Percentiles rank a stretch among this genome's conserved stretches.
phyloP scores from a whole-genome alignment of 2,113 vertebrate genomes.

The Phodopus roborovskii region DNA sequence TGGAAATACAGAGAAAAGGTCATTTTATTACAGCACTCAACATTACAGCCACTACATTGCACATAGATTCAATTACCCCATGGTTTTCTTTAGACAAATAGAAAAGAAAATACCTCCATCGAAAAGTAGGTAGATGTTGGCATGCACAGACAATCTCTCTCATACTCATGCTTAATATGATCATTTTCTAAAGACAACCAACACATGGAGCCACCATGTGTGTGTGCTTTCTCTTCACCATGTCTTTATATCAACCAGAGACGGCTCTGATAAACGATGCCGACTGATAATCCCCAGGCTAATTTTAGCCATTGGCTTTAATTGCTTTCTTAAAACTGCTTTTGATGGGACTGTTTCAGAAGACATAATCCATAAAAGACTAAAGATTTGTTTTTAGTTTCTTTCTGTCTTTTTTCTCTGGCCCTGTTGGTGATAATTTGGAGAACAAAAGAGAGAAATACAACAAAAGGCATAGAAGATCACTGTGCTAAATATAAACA shows the following conservation, averaged over 20 bases:
- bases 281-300: slow-evolving; percentile 54
- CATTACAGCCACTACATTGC: slow-evolving; percentile 67
- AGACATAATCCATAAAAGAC: slow-evolving; percentile 11
- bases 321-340: slow-evolving; percentile 62
- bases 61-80: slow-evolving; percentile 61
- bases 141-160: slow-evolving; percentile 48
- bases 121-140: slow-evolving; percentile 52
- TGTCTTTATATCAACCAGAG: slow-evolving; percentile 44
- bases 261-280: slow-evolving; percentile 32
- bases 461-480: not conserved
- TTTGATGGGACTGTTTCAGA: slow-evolving; percentile 47
- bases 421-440: not conserved
- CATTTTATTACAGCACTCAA: slow-evolving; percentile 73
- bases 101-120: slow-evolving; percentile 65
- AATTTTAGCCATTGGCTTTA: slow-evolving; percentile 46
- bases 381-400: slow-evolving; percentile 4
- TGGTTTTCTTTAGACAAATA: slow-evolving; percentile 72
- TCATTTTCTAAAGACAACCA: not conserved
- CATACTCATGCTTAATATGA: not conserved
- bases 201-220: not conserved
- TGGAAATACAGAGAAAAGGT: slow-evolving; percentile 78
- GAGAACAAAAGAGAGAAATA: not conserved
- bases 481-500: not conserved
- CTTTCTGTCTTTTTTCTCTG: slow-evolving; percentile 14
- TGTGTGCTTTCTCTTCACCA: not conserved